Conservation (phyloP, 2,797 vertebrate species). For the Lepilemur ruficaudatus region DNA sequence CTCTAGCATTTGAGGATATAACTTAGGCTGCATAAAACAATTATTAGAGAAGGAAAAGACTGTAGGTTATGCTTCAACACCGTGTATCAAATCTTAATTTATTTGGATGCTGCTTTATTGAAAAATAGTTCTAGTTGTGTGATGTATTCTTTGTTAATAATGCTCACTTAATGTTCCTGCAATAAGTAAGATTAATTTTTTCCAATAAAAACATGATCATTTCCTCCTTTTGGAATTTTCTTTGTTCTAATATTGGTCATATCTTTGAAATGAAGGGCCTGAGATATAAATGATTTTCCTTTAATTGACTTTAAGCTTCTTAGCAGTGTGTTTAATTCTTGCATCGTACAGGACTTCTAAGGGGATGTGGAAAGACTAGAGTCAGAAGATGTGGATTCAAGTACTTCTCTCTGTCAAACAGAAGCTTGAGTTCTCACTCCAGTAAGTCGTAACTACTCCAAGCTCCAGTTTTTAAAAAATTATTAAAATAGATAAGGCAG, state of each 20-base stretch:
- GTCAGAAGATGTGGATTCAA: not conserved
- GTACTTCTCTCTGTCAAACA: not conserved
- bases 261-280: not conserved
- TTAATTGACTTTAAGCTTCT: not conserved
- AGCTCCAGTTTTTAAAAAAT: not conserved
- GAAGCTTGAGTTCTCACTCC: not conserved
- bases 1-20: not conserved
- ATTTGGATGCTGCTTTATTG: not conserved
- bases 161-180: not conserved
- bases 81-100: not conserved
- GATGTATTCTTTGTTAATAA: not conserved
- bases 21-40: not conserved
- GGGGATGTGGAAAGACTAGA: not conserved
- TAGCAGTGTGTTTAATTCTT: not conserved
- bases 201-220: not conserved
- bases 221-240: not conserved
- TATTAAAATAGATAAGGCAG: not conserved
- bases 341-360: not conserved
- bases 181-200: not conserved
- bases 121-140: constrained; percentile 8
- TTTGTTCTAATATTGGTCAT: not conserved
- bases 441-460: not conserved
- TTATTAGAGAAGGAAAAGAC: not conserved
- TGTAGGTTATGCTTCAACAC: not conserved
- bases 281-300: not conserved